These are phyloP conservation scores for Galeopsomyia nigrocyanea DNA, from an alignment of 2,888 invertebrate genomes.

Conservation along the genomic window DNA sequence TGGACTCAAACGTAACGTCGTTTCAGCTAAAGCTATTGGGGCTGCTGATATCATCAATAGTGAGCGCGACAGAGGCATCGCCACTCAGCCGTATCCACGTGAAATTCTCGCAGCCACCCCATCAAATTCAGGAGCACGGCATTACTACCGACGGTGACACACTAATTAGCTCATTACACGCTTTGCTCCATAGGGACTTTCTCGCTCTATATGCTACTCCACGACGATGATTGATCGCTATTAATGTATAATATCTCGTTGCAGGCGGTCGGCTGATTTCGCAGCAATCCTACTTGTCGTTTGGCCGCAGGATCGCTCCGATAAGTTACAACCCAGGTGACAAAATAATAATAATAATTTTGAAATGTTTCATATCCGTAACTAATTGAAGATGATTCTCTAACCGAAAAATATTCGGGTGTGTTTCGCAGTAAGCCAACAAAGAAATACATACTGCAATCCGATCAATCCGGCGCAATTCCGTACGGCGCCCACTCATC, in stretches of 20 bases:
- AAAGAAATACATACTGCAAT: slow-evolving; percentile 8
- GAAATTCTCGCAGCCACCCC: slow-evolving; percentile 63
- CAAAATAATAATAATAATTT: too few relatives aligned
- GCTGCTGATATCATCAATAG: slow-evolving; percentile 16
- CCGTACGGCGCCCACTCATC: background rate
- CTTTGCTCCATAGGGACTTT: too few relatives aligned
- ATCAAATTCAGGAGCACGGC: slow-evolving; percentile 60
- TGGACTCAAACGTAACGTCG: slow-evolving; percentile 19
- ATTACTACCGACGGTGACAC: slow-evolving; percentile 61
- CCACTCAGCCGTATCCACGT: slow-evolving; percentile 62
- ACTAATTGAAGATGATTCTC: too few relatives aligned
- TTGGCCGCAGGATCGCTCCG: slow-evolving; percentile 55
- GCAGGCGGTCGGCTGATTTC: slow-evolving; percentile 59
- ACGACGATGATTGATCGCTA: too few relatives aligned
- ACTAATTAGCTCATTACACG: slow-evolving; percentile 7
- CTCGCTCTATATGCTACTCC: too few relatives aligned
- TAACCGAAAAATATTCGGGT: too few relatives aligned
- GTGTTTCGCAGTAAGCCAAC: slow-evolving; percentile 6
- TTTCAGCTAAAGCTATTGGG: slow-evolving; percentile 35
- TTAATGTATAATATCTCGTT: background rate
- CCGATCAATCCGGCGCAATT: background rate
- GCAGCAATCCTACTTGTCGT: slow-evolving; percentile 61
- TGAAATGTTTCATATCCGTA: too few relatives aligned
- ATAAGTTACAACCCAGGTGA: slow-evolving; percentile 16
- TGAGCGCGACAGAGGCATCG: slow-evolving; percentile 53